These are phyloP conservation scores for Andrena trimmerana DNA, from an alignment of 2,888 invertebrate species.

Conservation along the genomic window DNA sequence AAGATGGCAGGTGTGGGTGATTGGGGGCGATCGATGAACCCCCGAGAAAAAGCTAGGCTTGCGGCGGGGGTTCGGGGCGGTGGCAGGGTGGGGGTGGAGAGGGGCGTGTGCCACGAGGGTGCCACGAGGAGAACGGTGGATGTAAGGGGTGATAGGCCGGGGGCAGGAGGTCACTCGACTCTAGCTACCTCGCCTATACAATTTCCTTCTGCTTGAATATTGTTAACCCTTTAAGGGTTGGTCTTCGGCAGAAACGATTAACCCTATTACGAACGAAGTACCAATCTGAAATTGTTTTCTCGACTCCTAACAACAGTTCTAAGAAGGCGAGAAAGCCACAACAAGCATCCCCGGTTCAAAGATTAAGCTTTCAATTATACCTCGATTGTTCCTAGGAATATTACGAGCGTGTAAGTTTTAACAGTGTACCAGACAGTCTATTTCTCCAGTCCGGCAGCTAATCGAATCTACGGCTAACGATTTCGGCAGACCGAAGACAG, in stretches of 20 bases:
- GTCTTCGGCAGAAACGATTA: conserved; percentile 1
- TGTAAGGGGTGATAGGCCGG: conserved; percentile 71
- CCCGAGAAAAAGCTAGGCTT: conserved; percentile 78
- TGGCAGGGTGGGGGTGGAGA: conserved; percentile 44
- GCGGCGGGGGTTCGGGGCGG: conserved; percentile 58
- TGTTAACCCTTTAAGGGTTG: conserved; percentile 21
- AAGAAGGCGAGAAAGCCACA: no score
- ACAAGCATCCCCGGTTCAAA: no score
- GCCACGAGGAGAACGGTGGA: conserved; percentile 66
- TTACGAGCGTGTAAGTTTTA: neutral
- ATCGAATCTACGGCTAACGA: neutral
- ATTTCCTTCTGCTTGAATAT: conserved; percentile 53
- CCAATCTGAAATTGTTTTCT: no score
- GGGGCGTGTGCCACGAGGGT: conserved; percentile 63
- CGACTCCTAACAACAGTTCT: no score
- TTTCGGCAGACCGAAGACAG: conserved; percentile 3
- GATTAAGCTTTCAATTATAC: neutral
- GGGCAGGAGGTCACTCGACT: conserved; percentile 79
- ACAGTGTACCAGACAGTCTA: neutral
- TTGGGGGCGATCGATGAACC: conserved; percentile 84
- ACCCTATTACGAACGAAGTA: neutral
- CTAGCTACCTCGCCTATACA: conserved; percentile 71
- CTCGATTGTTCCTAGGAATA: neutral
- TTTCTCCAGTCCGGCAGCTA: neutral
- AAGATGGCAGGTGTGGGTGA: conserved; percentile 81